Percentiles rank a stretch among this genome's conserved stretches.
Evolutionary conservation across 2,797 vertebrate species (phyloP).

Genomic region (Percopsis omiscomaycus): DNA sequence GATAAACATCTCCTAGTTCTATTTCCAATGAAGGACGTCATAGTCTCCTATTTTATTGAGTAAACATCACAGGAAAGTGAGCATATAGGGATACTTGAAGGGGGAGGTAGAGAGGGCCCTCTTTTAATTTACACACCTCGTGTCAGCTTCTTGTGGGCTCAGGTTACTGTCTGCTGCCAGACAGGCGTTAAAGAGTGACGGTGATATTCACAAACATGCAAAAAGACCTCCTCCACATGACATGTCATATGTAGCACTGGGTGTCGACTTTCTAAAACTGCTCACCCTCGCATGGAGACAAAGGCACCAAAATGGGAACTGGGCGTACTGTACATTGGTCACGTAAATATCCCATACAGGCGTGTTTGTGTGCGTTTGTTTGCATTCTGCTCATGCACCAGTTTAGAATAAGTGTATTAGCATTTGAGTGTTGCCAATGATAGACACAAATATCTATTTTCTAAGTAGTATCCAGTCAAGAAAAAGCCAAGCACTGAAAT

Average conservation of each 20-base stretch:
- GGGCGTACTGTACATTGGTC: conserved; percentile 49
- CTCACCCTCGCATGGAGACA: conserved; percentile 78
- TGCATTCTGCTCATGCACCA: conserved; percentile 64
- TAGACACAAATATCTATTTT: not conserved
- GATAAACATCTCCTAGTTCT: conserved; percentile 66
- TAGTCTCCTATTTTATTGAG: conserved; percentile 68
- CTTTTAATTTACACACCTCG: conserved; percentile 73
- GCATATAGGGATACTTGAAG: conserved; percentile 23
- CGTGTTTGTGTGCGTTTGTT: conserved; percentile 54
- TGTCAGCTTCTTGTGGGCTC: conserved; percentile 75
- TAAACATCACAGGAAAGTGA: conserved; percentile 19
- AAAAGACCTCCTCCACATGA: conserved; percentile 73
- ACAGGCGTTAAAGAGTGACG: conserved; percentile 78
- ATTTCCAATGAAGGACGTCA: conserved; percentile 76
- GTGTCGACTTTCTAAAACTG: conserved; percentile 76
- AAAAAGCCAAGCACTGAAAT: not conserved
- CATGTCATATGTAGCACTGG: conserved; percentile 66
- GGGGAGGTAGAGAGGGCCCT: conserved; percentile 36
- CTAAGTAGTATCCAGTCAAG: conserved; percentile 5
- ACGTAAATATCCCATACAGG: conserved; percentile 68
- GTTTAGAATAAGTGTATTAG: conserved; percentile 58
- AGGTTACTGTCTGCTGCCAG: conserved; percentile 83
- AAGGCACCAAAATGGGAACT: conserved; percentile 78
- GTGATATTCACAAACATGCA: conserved; percentile 79
- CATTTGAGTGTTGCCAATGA: conserved; percentile 20